Base-by-base conservation (phyloP, 2,888 invertebrate genomes). In the Phymatocera aterrima region DNA sequence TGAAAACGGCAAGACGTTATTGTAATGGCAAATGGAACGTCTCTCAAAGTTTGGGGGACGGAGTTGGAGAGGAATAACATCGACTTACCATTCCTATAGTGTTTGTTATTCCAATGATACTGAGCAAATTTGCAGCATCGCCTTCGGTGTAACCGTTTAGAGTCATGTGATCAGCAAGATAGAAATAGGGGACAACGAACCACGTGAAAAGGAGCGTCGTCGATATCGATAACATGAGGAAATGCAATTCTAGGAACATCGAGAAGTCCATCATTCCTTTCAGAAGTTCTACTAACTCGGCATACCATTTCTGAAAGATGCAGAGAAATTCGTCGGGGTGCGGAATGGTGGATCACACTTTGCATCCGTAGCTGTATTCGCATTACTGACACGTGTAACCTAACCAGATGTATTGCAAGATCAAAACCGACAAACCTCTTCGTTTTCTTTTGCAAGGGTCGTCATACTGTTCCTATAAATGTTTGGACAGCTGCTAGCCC, bases 171-270 rank as follows among this genome's bases (percentile, higher is more conserved):
- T 98, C 97, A 77, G 96, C 96, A 81, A 98, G 92, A 91, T 97
- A 98, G 90, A 98, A 96, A 91, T 99, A 99, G 15, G 98, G 98
- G 79, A 98, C 96, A 87, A 99, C 98, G 91, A 96, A 97, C 96
- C 97, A 98, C 86, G 96, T 94, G 91, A 98, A 98, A 75, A 98
- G 93, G 77, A 98, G 92, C 84, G 97, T 94, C 82, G 97, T 98
- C 77, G 97, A 96, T 18, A 97, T 87, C 78, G 96, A 96, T 87
- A 98, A 94, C 64, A 96, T 92, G 82, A 96, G 92, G 91, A 97
- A 97, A 83, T 96, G 96, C 78, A 94, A 91, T 87, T 95, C 94
- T 87, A 94, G 92, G 89, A 97, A 95, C 89, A 97, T 93, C 31
- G 95, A 93, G 85, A 97, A 95, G 91, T 97, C 97, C 90, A 95